Base-by-base conservation (phyloP, 35 echinoderm and acorn worm species). In the Apostichopus californicus region DNA sequence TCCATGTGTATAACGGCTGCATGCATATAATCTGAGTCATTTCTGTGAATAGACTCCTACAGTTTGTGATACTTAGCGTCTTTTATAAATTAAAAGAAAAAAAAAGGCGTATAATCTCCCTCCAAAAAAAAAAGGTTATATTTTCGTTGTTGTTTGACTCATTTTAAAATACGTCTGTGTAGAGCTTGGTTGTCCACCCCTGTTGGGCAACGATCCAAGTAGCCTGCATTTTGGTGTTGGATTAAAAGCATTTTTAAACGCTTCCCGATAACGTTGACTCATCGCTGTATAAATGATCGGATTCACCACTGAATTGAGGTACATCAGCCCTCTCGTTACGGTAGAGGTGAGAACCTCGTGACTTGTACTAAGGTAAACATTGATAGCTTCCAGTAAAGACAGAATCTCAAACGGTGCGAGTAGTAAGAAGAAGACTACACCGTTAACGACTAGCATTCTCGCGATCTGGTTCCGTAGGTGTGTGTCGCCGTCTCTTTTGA, bases 281-380 rank as follows among this genome's bases (percentile, higher is more conserved):
- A 94, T 97, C 54, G 75, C 86, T 4, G 88, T 94, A 91, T 97
- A 97, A 17, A 97, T 94, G 23, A 97, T 93, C 0, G 96, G 96
- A 87, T 97, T 95, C 5, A 96, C 87, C n/a, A 94, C 83, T n/a
- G 95, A 93, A 66, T 94, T 96, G 18, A 93, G 86, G 73, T 96
- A 96, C 55, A 93, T 79, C 81, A 96, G 54, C 1, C 58, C 71
- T 56, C 95, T 55, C 5, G 84, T 58, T 57, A 93, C 78, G 56
- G 75, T 90, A 9, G 91, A 34, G 14, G 52, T 20, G 21, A 5
- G 5, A 0, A 26, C 52, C 12, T 53, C 34, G 8, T 66, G 34
- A 9, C 5, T 52, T 9, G 13, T 34, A 46, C 34, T 23, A 55
- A 55, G 13, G 25, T 68, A 5, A n/a, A 66, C 9, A 66, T 84